A percentile compares a stretch with the other conserved stretches of the same genome.
Conservation (phyloP, 2,113 vertebrate genomes). For the Sinocyclocheilus anophthalmus region DNA sequence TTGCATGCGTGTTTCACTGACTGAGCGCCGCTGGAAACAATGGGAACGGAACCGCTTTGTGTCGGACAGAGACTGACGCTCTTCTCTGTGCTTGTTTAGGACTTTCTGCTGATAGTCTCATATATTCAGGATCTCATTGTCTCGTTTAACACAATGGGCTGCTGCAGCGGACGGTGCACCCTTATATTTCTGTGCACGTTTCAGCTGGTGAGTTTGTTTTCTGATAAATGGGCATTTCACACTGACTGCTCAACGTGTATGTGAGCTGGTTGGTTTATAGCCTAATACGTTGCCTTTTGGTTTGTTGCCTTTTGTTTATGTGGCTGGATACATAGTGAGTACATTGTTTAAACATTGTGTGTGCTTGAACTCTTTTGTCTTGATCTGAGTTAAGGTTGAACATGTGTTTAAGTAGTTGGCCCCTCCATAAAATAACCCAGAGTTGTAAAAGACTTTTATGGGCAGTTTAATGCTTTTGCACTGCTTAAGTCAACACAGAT, state of each 20-base stretch:
- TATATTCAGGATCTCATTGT: constrained; percentile 44
- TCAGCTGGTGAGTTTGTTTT: constrained; percentile 84
- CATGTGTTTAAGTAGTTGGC: constrained; percentile 18
- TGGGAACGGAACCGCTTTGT: constrained; percentile 55
- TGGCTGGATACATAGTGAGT: neutral
- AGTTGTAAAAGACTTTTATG: constrained; percentile 23
- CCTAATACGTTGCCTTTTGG: neutral
- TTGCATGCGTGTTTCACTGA: constrained; percentile 4
- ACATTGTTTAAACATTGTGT: neutral
- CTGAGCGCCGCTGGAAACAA: constrained; percentile 52
- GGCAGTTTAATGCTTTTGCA: neutral
- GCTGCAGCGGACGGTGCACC: constrained; percentile 86
- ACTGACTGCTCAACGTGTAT: neutral
- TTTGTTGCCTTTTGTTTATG: constrained; percentile 2
- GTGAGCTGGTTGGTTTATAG: neutral
- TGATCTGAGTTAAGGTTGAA: neutral
- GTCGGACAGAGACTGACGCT: constrained; percentile 61
- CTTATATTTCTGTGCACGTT: constrained; percentile 86
- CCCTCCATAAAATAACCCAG: neutral
- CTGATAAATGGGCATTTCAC: neutral
- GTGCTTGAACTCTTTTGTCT: constrained; percentile 7
- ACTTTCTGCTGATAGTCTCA: constrained; percentile 54
- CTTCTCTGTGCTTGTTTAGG: constrained; percentile 27
- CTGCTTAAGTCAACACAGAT: neutral
- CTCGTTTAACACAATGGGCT: constrained; percentile 78